Conservation (phyloP, 1,140 invertebrate species). For the Whitmania pigra region DNA sequence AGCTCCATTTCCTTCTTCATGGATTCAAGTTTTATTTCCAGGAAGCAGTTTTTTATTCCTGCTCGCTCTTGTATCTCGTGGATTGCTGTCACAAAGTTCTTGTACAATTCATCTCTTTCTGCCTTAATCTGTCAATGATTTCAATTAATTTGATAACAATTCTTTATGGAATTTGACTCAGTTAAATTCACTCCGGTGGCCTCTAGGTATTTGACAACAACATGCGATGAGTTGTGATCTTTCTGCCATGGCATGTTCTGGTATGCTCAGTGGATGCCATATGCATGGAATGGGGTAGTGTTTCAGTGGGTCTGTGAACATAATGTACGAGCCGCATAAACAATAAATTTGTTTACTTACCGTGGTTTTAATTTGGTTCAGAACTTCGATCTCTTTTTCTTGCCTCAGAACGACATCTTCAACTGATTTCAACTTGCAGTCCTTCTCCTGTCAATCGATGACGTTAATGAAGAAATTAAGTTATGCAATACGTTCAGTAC, state of each 20-base stretch:
- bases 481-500: background rate
- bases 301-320: too few species aligned
- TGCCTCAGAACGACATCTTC: background rate
- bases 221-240: too few species aligned
- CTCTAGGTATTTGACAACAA: too few species aligned
- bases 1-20: conserved; percentile 56
- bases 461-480: too few species aligned
- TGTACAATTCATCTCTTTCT: conserved; percentile 65
- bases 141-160: too few species aligned
- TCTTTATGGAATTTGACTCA: too few species aligned
- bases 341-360: background rate
- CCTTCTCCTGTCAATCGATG: background rate
- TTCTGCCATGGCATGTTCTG: too few species aligned
- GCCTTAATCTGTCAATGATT: conserved; percentile 45
- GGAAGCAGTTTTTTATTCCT: conserved; percentile 57
- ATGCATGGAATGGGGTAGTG: too few species aligned
- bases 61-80: conserved; percentile 72
- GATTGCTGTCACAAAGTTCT: conserved; percentile 64
- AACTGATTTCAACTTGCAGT: background rate
- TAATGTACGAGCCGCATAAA: too few species aligned
- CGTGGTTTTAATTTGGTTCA: background rate
- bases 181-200: too few species aligned
- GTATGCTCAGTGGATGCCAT: too few species aligned
- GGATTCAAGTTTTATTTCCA: conserved; percentile 59
- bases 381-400: conserved; percentile 9